These are phyloP conservation scores for fruit fly (Drosophila melanogaster) DNA, from an alignment of 1,140 invertebrate species.

Conservation along the genomic window Release_6_plus_ISO1_MT NT_033777.3:26764501-26765000, in stretches of 20 bases:
- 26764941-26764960: constrained; percentile 47
- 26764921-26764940: constrained; percentile 41
- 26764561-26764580: constrained; percentile 79
- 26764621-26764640: constrained; percentile 71
- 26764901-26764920: constrained; percentile 53
- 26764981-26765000: constrained; percentile 68
- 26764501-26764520: constrained; percentile 34
- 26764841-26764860: constrained; percentile 40
- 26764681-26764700: constrained; percentile 66
- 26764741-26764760: constrained; percentile 68
- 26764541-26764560: constrained; percentile 70
- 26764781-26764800: constrained; percentile 11
- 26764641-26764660: constrained; percentile 78
- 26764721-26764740: constrained; percentile 61
- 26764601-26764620: neutral
- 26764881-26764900: constrained; percentile 17
- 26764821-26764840: constrained; percentile 37
- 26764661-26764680: constrained; percentile 38
- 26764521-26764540: constrained; percentile 63
- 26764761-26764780: constrained; percentile 58
- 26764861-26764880: constrained; percentile 10
- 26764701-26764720: constrained; percentile 81
- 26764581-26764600: constrained; percentile 20
- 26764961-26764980: constrained; percentile 32
- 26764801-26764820: constrained; percentile 15